Evolutionary conservation across 2,113 vertebrate genomes (phyloP), one percentile per base, ranked within the genome.

Genomic region (Pan paniscus): DNA sequence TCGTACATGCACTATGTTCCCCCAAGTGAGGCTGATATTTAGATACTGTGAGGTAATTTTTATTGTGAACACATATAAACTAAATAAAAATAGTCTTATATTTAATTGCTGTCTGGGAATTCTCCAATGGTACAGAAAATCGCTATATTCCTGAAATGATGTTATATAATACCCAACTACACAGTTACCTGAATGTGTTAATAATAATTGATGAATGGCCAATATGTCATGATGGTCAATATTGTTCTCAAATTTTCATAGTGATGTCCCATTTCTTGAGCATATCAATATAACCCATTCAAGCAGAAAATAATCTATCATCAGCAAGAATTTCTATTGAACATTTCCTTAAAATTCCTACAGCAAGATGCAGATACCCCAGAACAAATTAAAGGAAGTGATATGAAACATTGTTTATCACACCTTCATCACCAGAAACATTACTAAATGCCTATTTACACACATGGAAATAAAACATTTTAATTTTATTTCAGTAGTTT

Each of bases 241-340:
- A 76, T 83, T 92, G 22, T 96, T 94, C n/a, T 91, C 25, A 3
- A 48, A 93, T 75, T 96, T 96, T 32, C 32, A 94, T 50, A 94
- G 7, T 13, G 59, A 79, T 94, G n/a, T 7, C 7, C 8, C 16
- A 72, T 76, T 88, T 76, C 27, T 82, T 84, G 10, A 43, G 35
- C 55, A 90, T 80, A 95, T 76, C 52, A 91, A 18, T 75, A 89
- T 88, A 89, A 93, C 3, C 3, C 40, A 94, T 40, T 93, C 59
- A 96, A 82, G 20, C 88, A 40, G 52, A 96, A 97, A 97, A 95
- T 83, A 67, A 96, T 70, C 8, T 20, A 92, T 38, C 43, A 89
- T n/a, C 2, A 70, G 4, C 1, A 17, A 50, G 84, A 87, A 95
- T 88, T 86, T 82, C 6, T 73, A 79, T 82, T 85, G 23, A 86